Percentiles rank a stretch among this genome's conserved stretches.
Evolutionary conservation across 2,113 vertebrate species (phyloP).

Genomic region (Chunga burmeisteri): DNA sequence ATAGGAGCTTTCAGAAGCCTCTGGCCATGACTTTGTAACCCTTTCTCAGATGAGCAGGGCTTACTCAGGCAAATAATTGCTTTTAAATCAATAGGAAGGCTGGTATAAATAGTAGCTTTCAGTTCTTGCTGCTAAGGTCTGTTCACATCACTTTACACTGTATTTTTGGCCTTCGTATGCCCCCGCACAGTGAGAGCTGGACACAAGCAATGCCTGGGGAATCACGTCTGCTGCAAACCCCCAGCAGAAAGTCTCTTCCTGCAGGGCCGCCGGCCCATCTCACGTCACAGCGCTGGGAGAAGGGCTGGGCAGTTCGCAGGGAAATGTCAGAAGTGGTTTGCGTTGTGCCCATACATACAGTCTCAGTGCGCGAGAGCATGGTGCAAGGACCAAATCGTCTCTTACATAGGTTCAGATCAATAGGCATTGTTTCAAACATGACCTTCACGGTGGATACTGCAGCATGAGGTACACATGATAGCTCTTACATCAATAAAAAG

Average conservation of each 20-base stretch:
- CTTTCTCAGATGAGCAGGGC: not conserved
- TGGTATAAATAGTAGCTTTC: not conserved
- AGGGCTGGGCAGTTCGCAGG: not conserved
- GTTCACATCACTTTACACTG: not conserved
- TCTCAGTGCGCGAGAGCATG: not conserved
- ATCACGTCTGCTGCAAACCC: not conserved
- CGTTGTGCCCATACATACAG: rapidly evolving
- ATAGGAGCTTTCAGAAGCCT: not conserved
- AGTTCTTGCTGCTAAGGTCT: not conserved
- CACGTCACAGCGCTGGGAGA: rapidly evolving
- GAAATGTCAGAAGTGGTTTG: not conserved
- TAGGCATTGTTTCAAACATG: not conserved
- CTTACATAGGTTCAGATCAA: not conserved
- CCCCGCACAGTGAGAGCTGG: not conserved
- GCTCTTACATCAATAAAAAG: not conserved
- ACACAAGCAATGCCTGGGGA: not conserved
- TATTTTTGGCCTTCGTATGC: not conserved
- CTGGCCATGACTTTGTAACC: not conserved
- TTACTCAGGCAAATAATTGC: conserved; percentile 1
- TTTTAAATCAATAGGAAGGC: not conserved
- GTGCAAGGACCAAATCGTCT: not conserved
- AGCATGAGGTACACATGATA: conserved; percentile 31
- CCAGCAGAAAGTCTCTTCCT: not conserved
- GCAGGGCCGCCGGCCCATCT: rapidly evolving
- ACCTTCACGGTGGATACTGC: not conserved